These are phyloP conservation scores for Conchocele bisecta DNA, from an alignment of 2,888 invertebrate species.

Conservation along the genomic window DNA sequence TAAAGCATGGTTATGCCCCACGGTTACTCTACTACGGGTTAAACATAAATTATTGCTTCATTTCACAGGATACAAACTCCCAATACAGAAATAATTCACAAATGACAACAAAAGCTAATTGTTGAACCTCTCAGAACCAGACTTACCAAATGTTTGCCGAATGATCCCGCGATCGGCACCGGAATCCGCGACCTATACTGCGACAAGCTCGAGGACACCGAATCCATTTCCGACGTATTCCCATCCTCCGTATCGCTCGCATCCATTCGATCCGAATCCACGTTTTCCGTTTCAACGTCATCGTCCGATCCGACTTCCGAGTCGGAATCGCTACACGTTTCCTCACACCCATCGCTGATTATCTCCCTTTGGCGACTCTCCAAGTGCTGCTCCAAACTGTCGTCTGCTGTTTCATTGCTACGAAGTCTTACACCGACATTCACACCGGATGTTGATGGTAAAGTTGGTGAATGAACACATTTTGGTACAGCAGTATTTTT, in stretches of 20 bases:
- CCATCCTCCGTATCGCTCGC: constrained; percentile 15
- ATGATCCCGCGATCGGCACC: constrained; percentile 46
- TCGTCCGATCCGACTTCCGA: constrained; percentile 38
- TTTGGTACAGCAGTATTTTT: too few relatives aligned
- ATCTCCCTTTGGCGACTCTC: constrained; percentile 53
- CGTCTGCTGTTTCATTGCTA: too few relatives aligned
- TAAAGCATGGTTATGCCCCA: too few relatives aligned
- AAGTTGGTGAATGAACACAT: too few relatives aligned
- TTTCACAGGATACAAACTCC: too few relatives aligned
- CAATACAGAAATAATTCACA: background rate
- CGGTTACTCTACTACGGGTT: too few relatives aligned
- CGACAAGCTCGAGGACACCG: constrained; percentile 22
- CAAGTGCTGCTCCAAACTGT: too few relatives aligned
- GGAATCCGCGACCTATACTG: constrained; percentile 59
- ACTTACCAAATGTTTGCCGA: constrained; percentile 38
- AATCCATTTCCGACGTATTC: constrained; percentile 27
- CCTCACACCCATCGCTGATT: constrained; percentile 12
- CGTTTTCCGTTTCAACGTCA: constrained; percentile 25
- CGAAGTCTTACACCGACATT: too few relatives aligned
- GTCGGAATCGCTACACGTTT: constrained; percentile 17
- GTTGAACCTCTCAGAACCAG: too few relatives aligned
- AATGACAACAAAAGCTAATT: background rate
- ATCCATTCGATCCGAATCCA: constrained; percentile 44
- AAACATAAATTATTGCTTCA: too few relatives aligned
- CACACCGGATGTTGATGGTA: too few relatives aligned